Base-by-base conservation (phyloP, 2,113 vertebrate genomes). In the Bombycilla garrulus region DNA sequence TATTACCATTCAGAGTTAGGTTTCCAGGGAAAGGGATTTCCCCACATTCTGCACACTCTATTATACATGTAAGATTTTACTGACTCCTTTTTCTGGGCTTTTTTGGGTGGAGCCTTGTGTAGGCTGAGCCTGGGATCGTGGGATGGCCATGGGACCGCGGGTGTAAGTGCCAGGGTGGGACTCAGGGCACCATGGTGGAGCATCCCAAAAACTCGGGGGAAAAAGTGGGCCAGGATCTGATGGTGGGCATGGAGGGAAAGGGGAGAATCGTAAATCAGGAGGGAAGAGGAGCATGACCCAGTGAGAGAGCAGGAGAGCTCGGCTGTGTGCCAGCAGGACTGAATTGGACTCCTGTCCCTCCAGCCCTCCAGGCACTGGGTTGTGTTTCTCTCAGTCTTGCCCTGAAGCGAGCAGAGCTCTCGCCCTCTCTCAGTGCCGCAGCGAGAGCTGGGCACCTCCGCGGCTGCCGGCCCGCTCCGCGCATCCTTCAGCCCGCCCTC, bases 231-330 rank as follows among this genome's bases (percentile, higher is more conserved):
- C 29, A 33, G 33, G 36, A 21, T 44, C 2, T 70, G 40, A 57
- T 18, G 36, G 24, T n/a, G 36, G 19, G 12, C 44, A 12, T 15
- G 38, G 61, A 28, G 8, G 9, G 24, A 50, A 31, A 87, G 69
- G 11, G 20, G 28, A 80, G 10, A 12, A 12, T 11, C 1, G 0
- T 11, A 54, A 84, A 3, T 13, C 0, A 0, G 8, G n/a, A 57
- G 53, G 71, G 57, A 58, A 84, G 48, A 61, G 25, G 16, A 71
- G 10, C 1, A 2, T 15, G 60, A 56, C 18, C 13, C 28, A 51
- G 53, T 2, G 11, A 51, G 24, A 48, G 11, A 29, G 54, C 36
- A 69, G 50, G 31, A 54, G 50, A 85, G 15, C 42, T 86, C 3
- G 1, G 13, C 21, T 53, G 17, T 44, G 31, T 42, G 29, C 58